Base-by-base conservation (phyloP, 30 jellyfish, hydroid and myxozoan species). In the Haliclystus octoradiatus region DNA sequence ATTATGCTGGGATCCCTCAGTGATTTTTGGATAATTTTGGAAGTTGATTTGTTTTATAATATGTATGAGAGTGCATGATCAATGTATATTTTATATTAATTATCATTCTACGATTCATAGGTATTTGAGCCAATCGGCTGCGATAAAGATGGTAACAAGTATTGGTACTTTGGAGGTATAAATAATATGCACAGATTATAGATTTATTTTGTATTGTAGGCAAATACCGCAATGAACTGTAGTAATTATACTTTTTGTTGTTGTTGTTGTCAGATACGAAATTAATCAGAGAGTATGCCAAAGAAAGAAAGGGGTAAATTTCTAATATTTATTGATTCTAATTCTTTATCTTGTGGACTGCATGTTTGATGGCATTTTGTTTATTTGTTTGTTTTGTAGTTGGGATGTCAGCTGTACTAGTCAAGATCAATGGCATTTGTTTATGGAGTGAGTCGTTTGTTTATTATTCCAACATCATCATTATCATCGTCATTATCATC, bases 131-230 rank as follows among this genome's bases (percentile, higher is more conserved):
- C 94, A 2, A 81, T 82, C 67, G 94, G 94, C 22, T 67, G 66
- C 47, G 94, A 82, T 64, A 82, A 82, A 33, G 89, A 82, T 60
- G 94, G 79, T 4, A 82, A 82, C 72, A 66, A 50, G 28, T 82
- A 82, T 50, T 82, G 94, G 94, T 71, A 82, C 24, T 82, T 82
- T 82, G 94, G 84, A 33, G 79, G 94, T 82, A 66, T 63, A 88
- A 68, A 47, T 25, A 12, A 25, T 2, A 5, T 68, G 0, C 34
- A 4, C 28, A 28, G 46, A 49, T 35, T 1, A n/a, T n/a, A n/a
- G n/a, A n/a, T n/a, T 62, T 62, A 19, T 23, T 62, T 19, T 25
- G 57, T 2, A 25, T 3, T 62, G 27, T 51, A 51, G 26, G 68
- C 25, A 52, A 5, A 52, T 22, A 31, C 24, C 47, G 77, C 26